phyloP scores from a whole-genome alignment of 2,888 invertebrate species.

The Pherbina coryleti region DNA sequence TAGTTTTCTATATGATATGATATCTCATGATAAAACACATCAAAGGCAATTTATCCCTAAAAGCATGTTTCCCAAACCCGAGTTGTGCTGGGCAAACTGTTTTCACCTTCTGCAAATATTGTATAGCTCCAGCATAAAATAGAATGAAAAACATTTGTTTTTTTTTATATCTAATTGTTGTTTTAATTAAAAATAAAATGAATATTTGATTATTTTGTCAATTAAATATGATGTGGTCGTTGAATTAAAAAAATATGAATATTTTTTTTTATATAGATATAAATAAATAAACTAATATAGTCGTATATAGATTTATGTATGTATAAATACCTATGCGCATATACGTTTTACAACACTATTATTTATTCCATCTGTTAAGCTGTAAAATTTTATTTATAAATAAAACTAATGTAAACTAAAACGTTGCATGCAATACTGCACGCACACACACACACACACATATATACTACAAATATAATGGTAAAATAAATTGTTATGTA shows the following conservation, averaged over 20 bases:
- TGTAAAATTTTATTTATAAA: conserved; percentile 23
- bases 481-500: conserved; percentile 23
- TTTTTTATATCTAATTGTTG: conserved; percentile 14
- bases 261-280: conserved; percentile 16
- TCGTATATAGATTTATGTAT: conserved; percentile 17
- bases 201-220: conserved; percentile 32
- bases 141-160: conserved; percentile 5
- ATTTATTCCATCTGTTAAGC: conserved; percentile 20
- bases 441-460: background rate
- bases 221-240: conserved; percentile 7
- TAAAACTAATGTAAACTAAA: background rate
- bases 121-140: background rate
- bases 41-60: too few relatives aligned
- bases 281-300: conserved; percentile 37
- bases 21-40: too few relatives aligned
- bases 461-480: conserved; percentile 23
- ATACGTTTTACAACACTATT: conserved; percentile 24
- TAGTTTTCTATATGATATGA: too few relatives aligned
- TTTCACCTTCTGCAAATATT: too few relatives aligned
- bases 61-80: too few relatives aligned
- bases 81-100: too few relatives aligned
- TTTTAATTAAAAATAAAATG: conserved; percentile 33
- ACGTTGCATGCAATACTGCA: conserved; percentile 17
- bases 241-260: conserved; percentile 33
- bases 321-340: conserved; percentile 18